Evolutionary conservation across 2,888 invertebrate species (phyloP).

Genomic region (Bedellia somnulentella): DNA sequence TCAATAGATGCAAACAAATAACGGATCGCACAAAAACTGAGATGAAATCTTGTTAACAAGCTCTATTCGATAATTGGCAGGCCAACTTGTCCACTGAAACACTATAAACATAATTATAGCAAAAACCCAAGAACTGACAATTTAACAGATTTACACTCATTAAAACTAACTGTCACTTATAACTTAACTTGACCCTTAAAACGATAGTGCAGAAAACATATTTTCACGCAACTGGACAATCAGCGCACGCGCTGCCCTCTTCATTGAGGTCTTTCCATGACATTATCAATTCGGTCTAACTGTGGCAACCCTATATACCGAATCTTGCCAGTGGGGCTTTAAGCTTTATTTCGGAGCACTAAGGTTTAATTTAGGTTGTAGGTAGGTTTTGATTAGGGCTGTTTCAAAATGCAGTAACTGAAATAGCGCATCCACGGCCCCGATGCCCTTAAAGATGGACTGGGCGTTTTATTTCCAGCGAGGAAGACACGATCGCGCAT

Average conservation of each 20-base stretch:
- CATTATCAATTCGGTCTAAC: slow-evolving; percentile 30
- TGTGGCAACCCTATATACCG: slow-evolving; percentile 2
- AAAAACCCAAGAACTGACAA: too few relatives aligned
- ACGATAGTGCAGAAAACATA: neutral
- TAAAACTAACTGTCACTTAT: slow-evolving; percentile 22
- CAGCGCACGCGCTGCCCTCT: slow-evolving; percentile 56
- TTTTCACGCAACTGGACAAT: slow-evolving; percentile 19
- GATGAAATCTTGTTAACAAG: too few relatives aligned
- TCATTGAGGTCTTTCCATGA: slow-evolving; percentile 61
- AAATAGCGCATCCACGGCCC: slow-evolving; percentile 54
- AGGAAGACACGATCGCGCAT: slow-evolving; percentile 56
- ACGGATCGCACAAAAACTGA: too few relatives aligned
- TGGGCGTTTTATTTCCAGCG: slow-evolving; percentile 57
- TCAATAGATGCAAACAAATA: too few relatives aligned
- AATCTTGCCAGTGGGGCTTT: neutral
- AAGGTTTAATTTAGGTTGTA: too few relatives aligned
- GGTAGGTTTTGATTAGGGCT: too few relatives aligned
- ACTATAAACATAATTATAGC: slow-evolving; percentile 4
- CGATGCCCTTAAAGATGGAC: slow-evolving; percentile 60
- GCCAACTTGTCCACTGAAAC: too few relatives aligned
- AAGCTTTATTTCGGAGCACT: too few relatives aligned
- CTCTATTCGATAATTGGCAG: too few relatives aligned
- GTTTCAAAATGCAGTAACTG: too few relatives aligned
- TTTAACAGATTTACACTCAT: slow-evolving; percentile 37
- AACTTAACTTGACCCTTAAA: slow-evolving; percentile 4